These are phyloP conservation scores for Pangasius mekongensis DNA, from an alignment of 2,797 vertebrate species.

Conservation along the genomic window DNA sequence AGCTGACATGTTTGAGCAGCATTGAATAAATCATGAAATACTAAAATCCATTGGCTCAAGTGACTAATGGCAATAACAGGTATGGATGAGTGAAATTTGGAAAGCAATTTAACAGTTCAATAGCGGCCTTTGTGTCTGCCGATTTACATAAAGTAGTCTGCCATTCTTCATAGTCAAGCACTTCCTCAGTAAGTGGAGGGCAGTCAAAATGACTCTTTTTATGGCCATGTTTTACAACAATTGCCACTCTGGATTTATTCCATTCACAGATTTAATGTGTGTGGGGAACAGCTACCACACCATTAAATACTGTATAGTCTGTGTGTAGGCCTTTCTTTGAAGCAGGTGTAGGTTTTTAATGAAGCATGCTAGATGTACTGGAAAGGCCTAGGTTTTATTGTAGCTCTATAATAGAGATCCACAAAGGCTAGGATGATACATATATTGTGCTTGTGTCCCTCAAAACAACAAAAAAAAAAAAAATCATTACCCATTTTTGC, in stretches of 20 bases:
- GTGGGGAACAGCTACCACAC: constrained; percentile 20
- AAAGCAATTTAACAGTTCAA: constrained; percentile 37
- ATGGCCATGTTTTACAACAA: constrained; percentile 55
- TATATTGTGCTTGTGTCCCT: not conserved
- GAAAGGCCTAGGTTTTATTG: constrained; percentile 14
- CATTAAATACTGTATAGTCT: constrained; percentile 15
- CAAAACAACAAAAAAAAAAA: too few relatives aligned
- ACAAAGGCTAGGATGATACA: constrained; percentile 6
- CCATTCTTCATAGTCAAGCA: constrained; percentile 36
- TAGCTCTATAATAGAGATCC: not conserved
- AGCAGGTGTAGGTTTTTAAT: constrained; percentile 33
- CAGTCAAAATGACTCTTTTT: constrained; percentile 50
- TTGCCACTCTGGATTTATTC: constrained; percentile 54
- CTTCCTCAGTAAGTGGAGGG: constrained; percentile 36
- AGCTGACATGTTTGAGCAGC: not conserved
- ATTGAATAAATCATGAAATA: not conserved
- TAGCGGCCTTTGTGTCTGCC: constrained; percentile 26
- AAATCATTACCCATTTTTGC: not conserved
- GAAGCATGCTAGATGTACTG: constrained; percentile 44
- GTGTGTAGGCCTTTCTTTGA: constrained; percentile 32
- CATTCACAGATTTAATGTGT: constrained; percentile 35
- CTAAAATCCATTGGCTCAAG: constrained; percentile 18
- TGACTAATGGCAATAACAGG: constrained; percentile 11
- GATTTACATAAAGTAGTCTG: constrained; percentile 38
- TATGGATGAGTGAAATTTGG: constrained; percentile 35